A percentile compares a stretch with the other conserved stretches of the same genome.
Conservation (phyloP, 2,113 vertebrate genomes). For the Labeo catla region DNA sequence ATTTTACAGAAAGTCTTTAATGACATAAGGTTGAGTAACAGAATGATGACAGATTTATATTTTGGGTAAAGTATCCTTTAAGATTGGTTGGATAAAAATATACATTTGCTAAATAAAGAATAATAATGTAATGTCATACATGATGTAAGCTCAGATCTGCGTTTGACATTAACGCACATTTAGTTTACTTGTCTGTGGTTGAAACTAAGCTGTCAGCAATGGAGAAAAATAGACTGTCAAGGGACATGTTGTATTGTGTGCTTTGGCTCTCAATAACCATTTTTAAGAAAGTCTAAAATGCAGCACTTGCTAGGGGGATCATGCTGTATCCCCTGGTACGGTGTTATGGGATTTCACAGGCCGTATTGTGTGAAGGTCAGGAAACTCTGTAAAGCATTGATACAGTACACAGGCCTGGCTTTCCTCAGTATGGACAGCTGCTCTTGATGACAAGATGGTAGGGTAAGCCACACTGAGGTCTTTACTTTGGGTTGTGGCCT, state of each 20-base stretch:
- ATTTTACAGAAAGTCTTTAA: neutral
- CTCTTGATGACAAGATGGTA: constrained; percentile 8
- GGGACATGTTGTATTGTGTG: constrained; percentile 41
- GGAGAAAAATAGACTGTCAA: neutral
- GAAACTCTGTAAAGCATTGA: constrained; percentile 53
- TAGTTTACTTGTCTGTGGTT: neutral
- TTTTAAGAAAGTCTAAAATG: constrained; percentile 60
- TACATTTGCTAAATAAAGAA: neutral
- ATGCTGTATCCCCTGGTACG: constrained; percentile 51
- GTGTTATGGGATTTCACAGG: constrained; percentile 56
- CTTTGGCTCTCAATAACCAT: constrained; percentile 55
- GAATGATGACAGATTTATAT: neutral
- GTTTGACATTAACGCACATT: constrained; percentile 10
- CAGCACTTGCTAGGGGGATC: constrained; percentile 69
- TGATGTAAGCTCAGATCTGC: constrained; percentile 32
- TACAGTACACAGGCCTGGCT: constrained; percentile 41
- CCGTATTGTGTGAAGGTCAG: constrained; percentile 55
- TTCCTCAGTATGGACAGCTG: constrained; percentile 50
- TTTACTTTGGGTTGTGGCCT: constrained; percentile 39
- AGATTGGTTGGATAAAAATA: neutral
- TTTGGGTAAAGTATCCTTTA: neutral
- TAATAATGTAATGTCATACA: neutral
- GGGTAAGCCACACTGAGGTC: neutral
- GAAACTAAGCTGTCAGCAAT: constrained; percentile 38
- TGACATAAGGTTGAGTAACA: neutral